phyloP scores from a whole-genome alignment of 1,140 invertebrate species.

The Microplitis demolitor region DNA sequence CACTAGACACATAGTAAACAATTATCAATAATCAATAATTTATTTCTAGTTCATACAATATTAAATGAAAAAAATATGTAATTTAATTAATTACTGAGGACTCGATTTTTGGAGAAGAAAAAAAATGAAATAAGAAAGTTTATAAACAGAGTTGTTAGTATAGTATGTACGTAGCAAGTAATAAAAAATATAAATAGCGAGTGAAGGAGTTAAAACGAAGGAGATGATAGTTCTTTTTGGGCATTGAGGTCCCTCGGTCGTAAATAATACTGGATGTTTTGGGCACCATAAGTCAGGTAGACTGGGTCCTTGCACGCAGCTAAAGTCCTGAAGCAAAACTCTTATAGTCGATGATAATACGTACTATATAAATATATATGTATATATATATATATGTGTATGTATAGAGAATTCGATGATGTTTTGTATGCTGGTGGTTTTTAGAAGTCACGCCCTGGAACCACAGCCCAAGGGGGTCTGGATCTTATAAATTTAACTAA shows the following conservation, averaged over 20 bases:
- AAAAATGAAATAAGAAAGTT: neutral
- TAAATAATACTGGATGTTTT: slow-evolving; percentile 57
- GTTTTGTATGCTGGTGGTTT: slow-evolving; percentile 57
- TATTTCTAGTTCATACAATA: too few species aligned
- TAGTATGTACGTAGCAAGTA: slow-evolving; percentile 11
- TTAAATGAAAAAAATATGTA: too few species aligned
- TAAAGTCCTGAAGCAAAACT: slow-evolving; percentile 25
- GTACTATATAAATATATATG: neutral
- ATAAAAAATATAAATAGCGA: slow-evolving; percentile 18
- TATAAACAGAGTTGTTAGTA: slow-evolving; percentile 11
- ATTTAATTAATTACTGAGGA: neutral
- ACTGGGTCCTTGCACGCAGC: slow-evolving; percentile 43
- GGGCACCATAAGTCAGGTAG: slow-evolving; percentile 60
- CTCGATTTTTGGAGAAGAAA: neutral
- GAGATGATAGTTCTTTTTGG: slow-evolving; percentile 37
- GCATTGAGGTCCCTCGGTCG: slow-evolving; percentile 40
- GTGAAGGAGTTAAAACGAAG: slow-evolving; percentile 26
- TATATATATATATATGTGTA: slow-evolving; percentile 11
- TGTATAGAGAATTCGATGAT: slow-evolving; percentile 37
- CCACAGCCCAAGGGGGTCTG: slow-evolving; percentile 18
- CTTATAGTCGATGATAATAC: neutral
- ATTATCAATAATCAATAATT: too few species aligned
- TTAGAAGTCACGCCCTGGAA: slow-evolving; percentile 56
- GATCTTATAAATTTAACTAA: slow-evolving; percentile 8
- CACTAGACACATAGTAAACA: too few species aligned